phyloP scores from a whole-genome alignment of 1,140 invertebrate species.

The Drosophila seguyi region DNA sequence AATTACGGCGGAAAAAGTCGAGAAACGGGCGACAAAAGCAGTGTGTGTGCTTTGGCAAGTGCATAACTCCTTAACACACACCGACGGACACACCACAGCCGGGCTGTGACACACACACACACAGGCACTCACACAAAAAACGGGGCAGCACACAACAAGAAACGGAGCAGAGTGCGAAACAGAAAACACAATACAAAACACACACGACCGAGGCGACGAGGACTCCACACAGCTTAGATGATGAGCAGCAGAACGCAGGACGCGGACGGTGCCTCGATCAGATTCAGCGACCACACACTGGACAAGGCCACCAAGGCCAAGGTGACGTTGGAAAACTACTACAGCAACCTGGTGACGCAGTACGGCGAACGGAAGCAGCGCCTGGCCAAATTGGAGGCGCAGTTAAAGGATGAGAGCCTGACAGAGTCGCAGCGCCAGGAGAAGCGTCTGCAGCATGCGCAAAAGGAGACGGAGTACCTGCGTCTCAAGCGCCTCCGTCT shows the following conservation, averaged over 20 bases:
- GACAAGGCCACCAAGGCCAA: constrained; percentile 99
- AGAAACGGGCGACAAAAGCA: constrained; percentile 50
- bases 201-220: constrained; percentile 23
- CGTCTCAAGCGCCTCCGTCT: constrained; percentile 97
- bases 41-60: constrained; percentile 75
- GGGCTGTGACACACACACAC: constrained; percentile 16
- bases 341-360: constrained; percentile 98
- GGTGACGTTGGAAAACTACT: constrained; percentile 99
- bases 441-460: constrained; percentile 96
- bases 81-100: constrained; percentile 39
- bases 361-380: constrained; percentile 98
- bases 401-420: constrained; percentile 96
- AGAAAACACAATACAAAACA: constrained; percentile 27
- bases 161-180: constrained; percentile 17
- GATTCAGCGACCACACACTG: constrained; percentile 97
- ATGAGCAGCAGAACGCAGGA: constrained; percentile 80
- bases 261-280: constrained; percentile 87
- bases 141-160: constrained; percentile 33
- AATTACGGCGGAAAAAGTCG: constrained; percentile 70
- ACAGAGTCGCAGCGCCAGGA: constrained; percentile 94
- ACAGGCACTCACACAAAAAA: constrained; percentile 16
- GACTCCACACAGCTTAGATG: constrained; percentile 72
- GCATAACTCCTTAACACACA: constrained; percentile 56
- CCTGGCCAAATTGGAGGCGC: constrained; percentile 96
- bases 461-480: constrained; percentile 99